A percentile compares a stretch with the other conserved stretches of the same genome.
Conservation (phyloP, 2,113 vertebrate genomes). For the Pontoporia blainvillei region DNA sequence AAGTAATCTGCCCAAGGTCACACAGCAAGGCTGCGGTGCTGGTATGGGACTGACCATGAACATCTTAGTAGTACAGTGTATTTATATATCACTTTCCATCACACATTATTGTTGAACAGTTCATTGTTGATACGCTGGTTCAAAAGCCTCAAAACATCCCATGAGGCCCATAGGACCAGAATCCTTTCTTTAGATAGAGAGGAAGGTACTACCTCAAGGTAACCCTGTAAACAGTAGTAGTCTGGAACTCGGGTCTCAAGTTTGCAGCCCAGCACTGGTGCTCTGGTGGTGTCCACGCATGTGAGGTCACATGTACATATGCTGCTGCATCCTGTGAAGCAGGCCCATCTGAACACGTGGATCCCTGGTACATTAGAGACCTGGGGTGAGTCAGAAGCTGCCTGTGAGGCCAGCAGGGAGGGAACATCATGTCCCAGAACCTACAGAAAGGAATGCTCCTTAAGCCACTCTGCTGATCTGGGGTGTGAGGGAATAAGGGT, state of each 20-base stretch:
- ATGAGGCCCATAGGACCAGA: not conserved
- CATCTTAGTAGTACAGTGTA: not conserved
- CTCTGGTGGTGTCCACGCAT: not conserved
- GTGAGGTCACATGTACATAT: not conserved
- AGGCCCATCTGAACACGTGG: not conserved
- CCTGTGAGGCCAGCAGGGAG: not conserved
- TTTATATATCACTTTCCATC: constrained; percentile 7
- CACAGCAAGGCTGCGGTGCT: not conserved
- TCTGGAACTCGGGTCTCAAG: not conserved
- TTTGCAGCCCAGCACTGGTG: not conserved
- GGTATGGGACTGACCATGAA: not conserved
- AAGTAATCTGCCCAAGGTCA: not conserved
- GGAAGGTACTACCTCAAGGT: not conserved
- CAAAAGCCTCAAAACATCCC: not conserved
- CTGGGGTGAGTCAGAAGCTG: constrained; percentile 30
- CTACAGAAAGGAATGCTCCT: not conserved
- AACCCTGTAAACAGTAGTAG: not conserved
- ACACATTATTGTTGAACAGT: not conserved
- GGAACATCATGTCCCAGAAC: constrained; percentile 20
- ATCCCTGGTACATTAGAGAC: not conserved
- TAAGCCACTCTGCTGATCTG: not conserved
- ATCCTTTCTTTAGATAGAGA: not conserved
- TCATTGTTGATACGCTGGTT: not conserved
- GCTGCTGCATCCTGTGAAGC: not conserved
- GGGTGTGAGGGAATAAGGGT: not conserved